A percentile compares a stretch with the other conserved stretches of the same genome.
Evolutionary conservation across 2,888 invertebrate genomes (phyloP).

Genomic region (Loripinus fragilis): DNA sequence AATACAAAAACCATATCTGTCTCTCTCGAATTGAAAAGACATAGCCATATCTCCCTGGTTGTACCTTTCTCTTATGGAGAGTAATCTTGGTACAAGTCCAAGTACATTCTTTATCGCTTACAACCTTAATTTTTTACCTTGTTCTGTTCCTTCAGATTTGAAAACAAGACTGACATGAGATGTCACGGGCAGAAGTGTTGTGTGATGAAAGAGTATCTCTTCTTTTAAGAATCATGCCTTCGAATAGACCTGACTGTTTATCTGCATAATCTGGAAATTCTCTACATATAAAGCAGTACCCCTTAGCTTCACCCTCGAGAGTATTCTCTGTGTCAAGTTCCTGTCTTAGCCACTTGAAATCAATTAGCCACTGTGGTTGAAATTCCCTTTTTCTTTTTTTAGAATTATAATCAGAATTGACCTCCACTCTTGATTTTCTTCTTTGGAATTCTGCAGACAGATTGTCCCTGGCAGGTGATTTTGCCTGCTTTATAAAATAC

Average conservation of each 20-base stretch:
- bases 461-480: no score
- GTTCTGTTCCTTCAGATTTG: no score
- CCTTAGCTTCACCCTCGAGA: constrained; percentile 1
- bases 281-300: background rate
- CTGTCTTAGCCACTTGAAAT: constrained; percentile 4
- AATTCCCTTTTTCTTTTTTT: constrained; percentile 3
- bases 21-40: no score
- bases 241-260: constrained; percentile 6
- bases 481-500: no score
- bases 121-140: no score
- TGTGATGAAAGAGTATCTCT: constrained; percentile 14
- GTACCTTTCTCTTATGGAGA: no score
- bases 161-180: background rate
- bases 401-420: constrained; percentile 5
- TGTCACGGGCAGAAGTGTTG: background rate
- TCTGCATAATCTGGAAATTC: background rate
- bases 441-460: no score
- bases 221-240: constrained; percentile 6
- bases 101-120: no score
- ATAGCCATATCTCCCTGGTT: no score
- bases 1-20: no score
- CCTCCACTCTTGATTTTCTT: no score
- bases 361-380: constrained; percentile 2
- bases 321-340: background rate
- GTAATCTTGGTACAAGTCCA: no score